phyloP scores from a whole-genome alignment of 2,888 invertebrate species.

The Cataglyphis altisquamis region DNA sequence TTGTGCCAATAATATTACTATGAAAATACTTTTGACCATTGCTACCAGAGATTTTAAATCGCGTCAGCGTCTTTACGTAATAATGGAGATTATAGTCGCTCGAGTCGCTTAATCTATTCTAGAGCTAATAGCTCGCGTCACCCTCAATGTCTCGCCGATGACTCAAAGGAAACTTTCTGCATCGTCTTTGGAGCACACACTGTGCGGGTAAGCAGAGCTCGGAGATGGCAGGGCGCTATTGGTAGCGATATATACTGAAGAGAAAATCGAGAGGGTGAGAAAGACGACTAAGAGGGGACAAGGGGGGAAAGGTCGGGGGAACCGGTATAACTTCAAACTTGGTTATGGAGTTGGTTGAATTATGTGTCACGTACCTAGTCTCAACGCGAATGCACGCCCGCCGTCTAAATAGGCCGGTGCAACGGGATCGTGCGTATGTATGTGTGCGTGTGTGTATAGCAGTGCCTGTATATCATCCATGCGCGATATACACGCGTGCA shows the following conservation, averaged over 20 bases:
- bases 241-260: conserved; percentile 30
- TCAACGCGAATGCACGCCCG: conserved; percentile 67
- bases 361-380: conserved; percentile 79
- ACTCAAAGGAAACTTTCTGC: conserved; percentile 54
- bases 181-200: conserved; percentile 17
- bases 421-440: conserved; percentile 48
- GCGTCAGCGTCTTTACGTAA: conserved; percentile 26
- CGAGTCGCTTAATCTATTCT: conserved; percentile 33
- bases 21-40: background rate
- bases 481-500: conserved; percentile 37
- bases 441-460: background rate
- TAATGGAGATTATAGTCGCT: conserved; percentile 5
- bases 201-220: conserved; percentile 17
- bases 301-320: conserved; percentile 54
- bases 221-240: conserved; percentile 56
- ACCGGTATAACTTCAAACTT: conserved; percentile 79
- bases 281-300: conserved; percentile 1
- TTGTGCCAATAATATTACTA: background rate
- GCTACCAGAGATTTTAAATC: conserved; percentile 1
- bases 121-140: conserved; percentile 28
- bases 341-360: conserved; percentile 82
- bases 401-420: conserved; percentile 72
- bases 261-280: conserved; percentile 31
- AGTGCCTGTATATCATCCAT: background rate
- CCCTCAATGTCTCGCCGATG: conserved; percentile 45